Evolutionary conservation across 2,113 vertebrate genomes (phyloP), one percentile per base, ranked within the genome.

Genomic region (Seriola dumerili): DNA sequence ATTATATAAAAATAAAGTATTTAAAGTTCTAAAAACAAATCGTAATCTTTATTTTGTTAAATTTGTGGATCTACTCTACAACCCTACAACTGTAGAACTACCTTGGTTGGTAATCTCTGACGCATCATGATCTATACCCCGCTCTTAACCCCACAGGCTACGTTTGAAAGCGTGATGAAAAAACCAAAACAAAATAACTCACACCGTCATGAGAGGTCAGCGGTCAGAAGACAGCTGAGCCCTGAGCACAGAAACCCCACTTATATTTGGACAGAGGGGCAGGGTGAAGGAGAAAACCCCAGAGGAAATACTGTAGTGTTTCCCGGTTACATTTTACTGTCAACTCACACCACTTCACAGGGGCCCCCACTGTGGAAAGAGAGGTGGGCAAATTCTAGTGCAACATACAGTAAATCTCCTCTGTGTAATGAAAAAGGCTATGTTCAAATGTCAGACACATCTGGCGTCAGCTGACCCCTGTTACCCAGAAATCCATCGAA

Each of bases 151-250:
- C 8, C 3, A 10, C 5, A 25, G n/a, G 34, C 17, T 25, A 61
- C 7, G 4, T 48, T 59, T 58, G 19, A 64, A 54, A 71, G 44
- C 3, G 1, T 57, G 64, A 32, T 6, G 29, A 42, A 65, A 42
- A 66, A 78, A 55, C n/a, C 61, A 63, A 86, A 89, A 85, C 78
- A 72, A 85, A 92, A 92, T 88, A 91, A 69, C 86, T 93, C 79
- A 72, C 85, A 84, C 76, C 9, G 21, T 68, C 59, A 17, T 84
- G 72, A 80, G 8, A 50, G 83, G 73, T 84, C 86, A 88, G 69
- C 21, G 21, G 78, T 80, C 81, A 82, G 76, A 52, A 83, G 90
- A 90, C 61, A 76, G 81, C 68, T 82, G 40, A 75, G 70, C 38
- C 44, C 36, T 12, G 19, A 81, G 52, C 52, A 25, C n/a, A 85